Percentiles rank a stretch among this genome's conserved stretches.
Conservation (phyloP, 2,888 invertebrate species). For the Lithophane semibrunnea region DNA sequence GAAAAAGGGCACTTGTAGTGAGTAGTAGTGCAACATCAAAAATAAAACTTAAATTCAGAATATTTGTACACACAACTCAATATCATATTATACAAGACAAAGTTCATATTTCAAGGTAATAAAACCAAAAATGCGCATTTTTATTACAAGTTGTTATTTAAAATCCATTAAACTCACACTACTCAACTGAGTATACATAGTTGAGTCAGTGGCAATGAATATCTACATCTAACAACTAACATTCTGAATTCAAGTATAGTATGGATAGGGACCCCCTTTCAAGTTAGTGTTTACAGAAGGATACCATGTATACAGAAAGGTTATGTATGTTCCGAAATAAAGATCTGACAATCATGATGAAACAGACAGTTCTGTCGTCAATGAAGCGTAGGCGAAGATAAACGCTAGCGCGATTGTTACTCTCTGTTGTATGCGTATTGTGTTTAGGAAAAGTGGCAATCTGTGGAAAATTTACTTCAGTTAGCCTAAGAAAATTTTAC, state of each 20-base stretch:
- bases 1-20: conserved; percentile 9
- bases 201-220: neutral
- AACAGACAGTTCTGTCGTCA: neutral
- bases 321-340: conserved; percentile 12
- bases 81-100: neutral
- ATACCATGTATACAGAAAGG: conserved; percentile 7
- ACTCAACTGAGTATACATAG: neutral
- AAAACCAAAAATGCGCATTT: neutral
- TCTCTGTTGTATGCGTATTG: neutral
- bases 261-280: conserved; percentile 55
- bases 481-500: neutral
- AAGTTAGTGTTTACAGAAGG: conserved; percentile 32
- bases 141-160: neutral
- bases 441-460: neutral
- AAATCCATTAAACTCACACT: neutral
- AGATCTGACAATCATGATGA: neutral
- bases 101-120: neutral
- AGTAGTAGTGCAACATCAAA: conserved; percentile 9
- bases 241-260: conserved; percentile 47
- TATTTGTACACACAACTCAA: conserved; percentile 1
- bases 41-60: conserved; percentile 35
- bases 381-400: neutral
- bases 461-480: neutral
- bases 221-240: conserved; percentile 7
- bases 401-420: neutral